These are phyloP conservation scores for Laterallus jamaicensis DNA, from an alignment of 2,113 vertebrate genomes.

Conservation along the genomic window DNA sequence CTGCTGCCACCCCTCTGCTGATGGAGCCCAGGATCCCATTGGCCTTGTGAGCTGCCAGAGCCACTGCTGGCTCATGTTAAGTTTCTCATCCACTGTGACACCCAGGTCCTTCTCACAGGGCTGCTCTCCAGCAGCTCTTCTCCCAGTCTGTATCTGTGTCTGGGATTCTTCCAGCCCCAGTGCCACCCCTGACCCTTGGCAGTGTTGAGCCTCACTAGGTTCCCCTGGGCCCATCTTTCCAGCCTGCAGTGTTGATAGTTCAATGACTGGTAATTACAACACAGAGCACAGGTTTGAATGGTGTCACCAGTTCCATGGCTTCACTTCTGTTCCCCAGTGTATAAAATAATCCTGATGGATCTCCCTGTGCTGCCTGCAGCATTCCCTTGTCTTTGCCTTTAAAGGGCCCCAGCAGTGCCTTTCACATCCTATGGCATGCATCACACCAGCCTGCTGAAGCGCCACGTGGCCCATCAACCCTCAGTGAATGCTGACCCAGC, in stretches of 20 bases:
- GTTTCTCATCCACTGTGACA: too few species aligned
- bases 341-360: background rate
- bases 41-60: too few species aligned
- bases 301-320: background rate
- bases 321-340: background rate
- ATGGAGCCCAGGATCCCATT: too few species aligned
- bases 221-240: too few species aligned
- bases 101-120: too few species aligned
- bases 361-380: background rate
- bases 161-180: too few species aligned
- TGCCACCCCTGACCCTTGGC: too few species aligned
- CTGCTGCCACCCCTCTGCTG: too few species aligned
- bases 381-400: background rate
- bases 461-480: slow-evolving; percentile 92
- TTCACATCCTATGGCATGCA: slow-evolving; percentile 89
- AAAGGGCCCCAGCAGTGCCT: slow-evolving; percentile 82
- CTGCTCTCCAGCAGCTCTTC: too few species aligned
- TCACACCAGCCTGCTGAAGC: slow-evolving; percentile 89
- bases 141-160: too few species aligned
- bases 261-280: background rate
- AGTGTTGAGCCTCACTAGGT: too few species aligned
- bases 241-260: background rate
- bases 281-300: background rate
- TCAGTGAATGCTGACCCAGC: slow-evolving; percentile 92
- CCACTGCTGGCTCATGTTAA: too few species aligned